Conservation (phyloP, 1,140 invertebrate genomes). For the Drosophila melanica region DNA sequence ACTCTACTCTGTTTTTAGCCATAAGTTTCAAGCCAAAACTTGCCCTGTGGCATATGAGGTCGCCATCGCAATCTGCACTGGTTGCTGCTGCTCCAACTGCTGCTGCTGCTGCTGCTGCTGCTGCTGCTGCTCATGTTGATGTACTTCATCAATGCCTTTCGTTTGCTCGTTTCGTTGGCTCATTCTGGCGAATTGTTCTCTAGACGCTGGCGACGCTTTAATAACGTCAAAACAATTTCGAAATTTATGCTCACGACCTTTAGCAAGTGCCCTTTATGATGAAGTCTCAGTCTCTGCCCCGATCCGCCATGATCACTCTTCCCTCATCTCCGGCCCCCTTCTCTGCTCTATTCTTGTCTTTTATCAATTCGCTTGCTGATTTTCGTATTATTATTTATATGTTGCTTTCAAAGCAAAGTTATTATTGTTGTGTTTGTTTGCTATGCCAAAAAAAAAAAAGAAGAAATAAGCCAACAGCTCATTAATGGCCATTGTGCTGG, state of each 20-base stretch:
- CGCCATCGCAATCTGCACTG: constrained; percentile 21
- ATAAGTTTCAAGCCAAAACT: constrained; percentile 67
- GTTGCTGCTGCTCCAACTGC: background rate
- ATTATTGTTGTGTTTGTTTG: constrained; percentile 24
- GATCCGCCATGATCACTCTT: constrained; percentile 43
- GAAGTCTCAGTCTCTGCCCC: constrained; percentile 14
- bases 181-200: constrained; percentile 42
- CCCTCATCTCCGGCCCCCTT: background rate
- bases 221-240: constrained; percentile 72
- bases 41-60: constrained; percentile 79
- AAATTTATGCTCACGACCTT: constrained; percentile 82
- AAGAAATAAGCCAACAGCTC: constrained; percentile 43
- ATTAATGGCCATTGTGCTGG: constrained; percentile 63
- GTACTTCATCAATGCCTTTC: constrained; percentile 68
- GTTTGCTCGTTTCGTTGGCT: constrained; percentile 19
- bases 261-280: constrained; percentile 42
- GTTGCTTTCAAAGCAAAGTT: background rate
- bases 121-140: constrained; percentile 34
- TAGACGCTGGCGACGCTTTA: constrained; percentile 41
- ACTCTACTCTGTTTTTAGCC: constrained; percentile 6
- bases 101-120: background rate
- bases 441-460: constrained; percentile 23
- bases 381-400: constrained; percentile 47
- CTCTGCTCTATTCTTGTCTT: background rate
- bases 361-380: constrained; percentile 12